phyloP scores from a whole-genome alignment of 2,797 vertebrate genomes.

The Semotilus atromaculatus region DNA sequence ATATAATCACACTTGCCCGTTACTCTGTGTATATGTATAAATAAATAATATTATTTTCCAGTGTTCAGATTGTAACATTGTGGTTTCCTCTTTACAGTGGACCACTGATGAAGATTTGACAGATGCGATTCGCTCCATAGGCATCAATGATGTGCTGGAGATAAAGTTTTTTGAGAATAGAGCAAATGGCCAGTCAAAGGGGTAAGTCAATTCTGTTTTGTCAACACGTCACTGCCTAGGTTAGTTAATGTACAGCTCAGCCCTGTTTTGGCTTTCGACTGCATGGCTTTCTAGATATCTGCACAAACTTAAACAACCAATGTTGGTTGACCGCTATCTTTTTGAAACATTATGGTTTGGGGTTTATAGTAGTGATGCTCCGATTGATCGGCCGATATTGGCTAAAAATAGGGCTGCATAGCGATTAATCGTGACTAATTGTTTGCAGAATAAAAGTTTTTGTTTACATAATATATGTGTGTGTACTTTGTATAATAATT shows the following conservation, averaged over 20 bases:
- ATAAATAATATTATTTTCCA: background rate
- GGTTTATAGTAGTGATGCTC: no score
- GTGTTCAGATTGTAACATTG: constrained; percentile 15
- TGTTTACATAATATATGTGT: no score
- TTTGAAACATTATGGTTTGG: background rate
- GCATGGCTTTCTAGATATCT: background rate
- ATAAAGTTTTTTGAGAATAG: constrained; percentile 99
- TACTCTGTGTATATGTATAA: background rate
- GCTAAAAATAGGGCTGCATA: no score
- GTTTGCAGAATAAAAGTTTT: no score
- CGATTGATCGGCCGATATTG: no score
- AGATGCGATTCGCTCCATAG: constrained; percentile 94
- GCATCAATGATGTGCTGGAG: constrained; percentile 96
- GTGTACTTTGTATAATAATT: no score
- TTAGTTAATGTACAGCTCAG: background rate
- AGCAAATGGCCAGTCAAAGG: constrained; percentile 98
- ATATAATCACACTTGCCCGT: background rate
- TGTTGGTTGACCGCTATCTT: background rate
- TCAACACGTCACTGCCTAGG: background rate
- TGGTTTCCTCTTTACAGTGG: constrained; percentile 82
- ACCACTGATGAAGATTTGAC: constrained; percentile 98
- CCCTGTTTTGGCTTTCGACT: background rate
- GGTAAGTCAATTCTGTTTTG: constrained; percentile 75
- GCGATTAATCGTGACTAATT: no score
- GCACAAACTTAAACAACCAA: background rate